A percentile compares a stretch with the other conserved stretches of the same genome.
phyloP scores from a whole-genome alignment of 2,113 vertebrate genomes.

The Kryptolebias marmoratus region DNA sequence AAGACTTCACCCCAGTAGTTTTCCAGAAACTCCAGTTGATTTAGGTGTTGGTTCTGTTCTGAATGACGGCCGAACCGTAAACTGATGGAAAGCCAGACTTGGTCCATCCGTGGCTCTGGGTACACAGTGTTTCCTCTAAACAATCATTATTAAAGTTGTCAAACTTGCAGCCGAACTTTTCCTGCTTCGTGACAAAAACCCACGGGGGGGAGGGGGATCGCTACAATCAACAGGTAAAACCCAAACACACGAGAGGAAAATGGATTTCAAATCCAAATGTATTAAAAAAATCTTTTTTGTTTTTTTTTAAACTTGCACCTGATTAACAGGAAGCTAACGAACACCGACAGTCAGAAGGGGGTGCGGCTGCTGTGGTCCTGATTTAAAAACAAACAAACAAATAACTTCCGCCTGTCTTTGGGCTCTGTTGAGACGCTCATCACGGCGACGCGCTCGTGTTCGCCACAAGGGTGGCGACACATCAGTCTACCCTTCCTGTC shows the following conservation, averaged over 20 bases:
- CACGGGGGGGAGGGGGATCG: slow-evolving; percentile 38
- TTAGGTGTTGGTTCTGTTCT: too few species aligned
- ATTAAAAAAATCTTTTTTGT: slow-evolving; percentile 45
- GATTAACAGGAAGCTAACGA: slow-evolving; percentile 13
- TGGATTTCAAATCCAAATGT: slow-evolving; percentile 19
- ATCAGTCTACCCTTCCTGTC: slow-evolving; percentile 35
- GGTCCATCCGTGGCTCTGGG: slow-evolving; percentile 30
- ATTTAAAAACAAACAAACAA: slow-evolving; percentile 27
- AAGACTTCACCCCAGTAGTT: too few species aligned
- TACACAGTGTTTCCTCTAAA: slow-evolving; percentile 15
- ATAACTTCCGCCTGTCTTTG: slow-evolving; percentile 51
- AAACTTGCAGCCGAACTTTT: slow-evolving; percentile 25
- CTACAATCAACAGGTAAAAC: slow-evolving; percentile 48
- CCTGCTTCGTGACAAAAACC: slow-evolving; percentile 29
- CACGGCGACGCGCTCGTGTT: background rate
- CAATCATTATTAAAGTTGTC: slow-evolving; percentile 6
- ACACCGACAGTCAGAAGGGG: slow-evolving; percentile 14
- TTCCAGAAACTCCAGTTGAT: too few species aligned
- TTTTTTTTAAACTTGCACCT: too few species aligned
- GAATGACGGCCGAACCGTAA: too few species aligned
- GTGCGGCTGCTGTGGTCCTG: slow-evolving; percentile 31
- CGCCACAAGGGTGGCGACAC: background rate
- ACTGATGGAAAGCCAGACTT: slow-evolving; percentile 2
- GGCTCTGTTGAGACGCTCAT: slow-evolving; percentile 29
- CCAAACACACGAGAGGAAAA: slow-evolving; percentile 12